Base-by-base conservation (phyloP, 2,113 vertebrate genomes). In the Rattus rattus region DNA sequence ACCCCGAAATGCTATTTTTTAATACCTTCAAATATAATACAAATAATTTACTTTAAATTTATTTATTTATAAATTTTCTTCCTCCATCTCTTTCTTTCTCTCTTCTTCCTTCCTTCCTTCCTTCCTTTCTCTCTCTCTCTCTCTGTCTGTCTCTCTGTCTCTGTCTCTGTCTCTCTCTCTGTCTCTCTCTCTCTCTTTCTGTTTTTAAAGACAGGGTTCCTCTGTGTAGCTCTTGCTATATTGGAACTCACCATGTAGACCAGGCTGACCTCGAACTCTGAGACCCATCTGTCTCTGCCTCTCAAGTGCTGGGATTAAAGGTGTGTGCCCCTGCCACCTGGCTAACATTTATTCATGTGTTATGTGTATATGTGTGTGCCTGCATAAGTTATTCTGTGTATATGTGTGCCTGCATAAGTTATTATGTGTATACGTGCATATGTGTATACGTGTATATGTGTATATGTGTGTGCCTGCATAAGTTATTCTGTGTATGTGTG, bases 21-120 rank as follows among this genome's bases (percentile, higher is more conserved):
- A 85, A 56, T 47, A 92, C 19, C n/a, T 91, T 12, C 83, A 92
- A 92, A 92, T 83, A 47, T 95, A 91, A 26, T 93, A 19, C 14
- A 91, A 86, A 59, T 36, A 19, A 80, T 88, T 94, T 96, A n/a
- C 14, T 95, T 94, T 61, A 61, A 39, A 39, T 61, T 63, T 28
- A 39, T 84, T 33, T 52, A 33, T 19, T 69, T 69, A 69, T 69
- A 69, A 36, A 16, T 22, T 43, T 80, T n/a, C 36, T 7, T 56
- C 7, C 56, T 28, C 26, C 26, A 7, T 65, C 63, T 11, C 3
- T 65, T 11, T 10, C 3, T 65, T 2, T 12, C 11, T 26, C 24
- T 2, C 28, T 65, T 9, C 9, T 26, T 65, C 8, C 7, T 26
- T 24, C 20, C 7, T 2, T 24, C 61, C 6, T 63, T 24, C 20